Conservation (phyloP, 2,888 invertebrate species). For the Ochlodes sylvanus region DNA sequence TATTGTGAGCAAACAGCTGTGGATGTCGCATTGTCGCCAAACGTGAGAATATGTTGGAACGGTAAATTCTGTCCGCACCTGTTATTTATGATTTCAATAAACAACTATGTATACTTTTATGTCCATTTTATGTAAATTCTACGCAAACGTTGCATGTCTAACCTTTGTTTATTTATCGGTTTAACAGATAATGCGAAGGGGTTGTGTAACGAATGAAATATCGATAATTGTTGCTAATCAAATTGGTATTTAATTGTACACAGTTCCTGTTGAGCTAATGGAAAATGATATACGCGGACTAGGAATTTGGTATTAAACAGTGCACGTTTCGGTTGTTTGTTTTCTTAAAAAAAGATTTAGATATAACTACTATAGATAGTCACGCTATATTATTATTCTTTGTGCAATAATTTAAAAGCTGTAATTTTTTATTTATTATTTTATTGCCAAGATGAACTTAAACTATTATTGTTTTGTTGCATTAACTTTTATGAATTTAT, state of each 20-base stretch:
- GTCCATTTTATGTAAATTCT: slow-evolving; percentile 31
- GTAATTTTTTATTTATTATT: no score
- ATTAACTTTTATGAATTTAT: no score
- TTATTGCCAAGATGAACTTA: no score
- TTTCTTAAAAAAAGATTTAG: no score
- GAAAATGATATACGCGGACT: slow-evolving; percentile 8
- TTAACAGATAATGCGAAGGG: slow-evolving; percentile 5
- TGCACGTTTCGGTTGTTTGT: no score
- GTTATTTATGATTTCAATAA: slow-evolving; percentile 26
- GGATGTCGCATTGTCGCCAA: slow-evolving; percentile 21
- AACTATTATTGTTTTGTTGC: no score
- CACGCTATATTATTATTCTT: no score
- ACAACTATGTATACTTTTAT: slow-evolving; percentile 24
- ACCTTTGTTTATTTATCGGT: slow-evolving; percentile 30
- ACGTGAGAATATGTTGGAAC: slow-evolving; percentile 10
- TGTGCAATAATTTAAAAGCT: no score
- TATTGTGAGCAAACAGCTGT: slow-evolving; percentile 24
- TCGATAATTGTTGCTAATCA: slow-evolving; percentile 25
- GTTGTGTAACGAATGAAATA: slow-evolving; percentile 11
- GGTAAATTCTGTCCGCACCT: slow-evolving; percentile 22
- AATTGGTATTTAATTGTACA: slow-evolving; percentile 25
- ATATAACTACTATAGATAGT: no score
- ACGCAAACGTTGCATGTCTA: slow-evolving; percentile 35
- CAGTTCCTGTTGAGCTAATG: slow-evolving; percentile 1
- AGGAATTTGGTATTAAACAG: not conserved